Base-by-base conservation (phyloP, 1,140 invertebrate genomes). In the Drosophila ambigua region DNA sequence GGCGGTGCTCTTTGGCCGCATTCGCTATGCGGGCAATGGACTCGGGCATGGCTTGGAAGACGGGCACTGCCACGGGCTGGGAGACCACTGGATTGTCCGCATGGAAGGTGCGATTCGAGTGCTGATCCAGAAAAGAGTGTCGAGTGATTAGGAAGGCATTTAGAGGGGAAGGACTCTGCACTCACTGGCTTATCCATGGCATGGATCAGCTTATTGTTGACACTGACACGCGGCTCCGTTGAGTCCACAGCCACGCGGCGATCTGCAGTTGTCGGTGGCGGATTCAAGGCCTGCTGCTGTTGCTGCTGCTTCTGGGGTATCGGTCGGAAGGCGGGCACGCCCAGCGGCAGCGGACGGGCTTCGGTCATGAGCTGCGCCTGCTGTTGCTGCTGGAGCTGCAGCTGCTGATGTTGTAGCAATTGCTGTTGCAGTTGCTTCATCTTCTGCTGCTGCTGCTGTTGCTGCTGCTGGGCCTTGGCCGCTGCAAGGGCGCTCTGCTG, bases 241-340 rank as follows among this genome's bases (percentile, higher is more conserved):
- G 82, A 68, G 39, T 91, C 90, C 16, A 91, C 90, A 4, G 90
- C 90, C 2, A 91, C 76, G 15, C 90, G 77, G 43, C 90, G 63
- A 54, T 91, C 85, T 5, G 90, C 69, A 45, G 54, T 48, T 3
- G 49, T 31, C 6, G 44, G 44, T 48, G 48, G 9, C 35, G 69
- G 58, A 7, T 48, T 44, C 7, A 61, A 8, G 26, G 41, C 23
- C 23, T 57, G 51, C 35, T 39, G 35, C 11, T 35, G 61, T 57
- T 35, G 31, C 48, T 54, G 45, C 11, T 67, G 60, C 55, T 95
- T 95, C 2, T 94, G 93, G 43, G 95, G 95, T 62, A 97, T 93
- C 0, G 96, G 96, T 75, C 94, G 95, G 82, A 97, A 97, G 0
- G 95, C 94, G 20, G 96, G 96, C 5, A 96, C 92, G 48, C 93